Base-by-base conservation (phyloP, 2,888 invertebrate species). In the Plagodis pulveraria region DNA sequence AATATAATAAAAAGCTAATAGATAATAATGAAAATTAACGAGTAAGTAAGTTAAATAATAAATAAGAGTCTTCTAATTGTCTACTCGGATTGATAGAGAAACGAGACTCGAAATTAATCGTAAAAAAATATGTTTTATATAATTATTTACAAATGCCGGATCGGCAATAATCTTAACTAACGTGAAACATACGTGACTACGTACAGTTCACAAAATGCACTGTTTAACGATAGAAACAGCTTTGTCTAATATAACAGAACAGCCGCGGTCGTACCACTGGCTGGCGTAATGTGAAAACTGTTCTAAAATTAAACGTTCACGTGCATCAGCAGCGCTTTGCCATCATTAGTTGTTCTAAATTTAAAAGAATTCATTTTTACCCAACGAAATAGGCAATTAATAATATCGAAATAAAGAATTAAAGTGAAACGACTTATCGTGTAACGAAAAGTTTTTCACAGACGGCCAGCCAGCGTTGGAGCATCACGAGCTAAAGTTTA, bases 401-500 rank as follows among this genome's bases (percentile, higher is more conserved):
- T 64, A 66, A 63, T 65, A 57, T 55, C 49, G 47, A 46, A 62
- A 65, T 49, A 62, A 58, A 63, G 8, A 65, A 61, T 60, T 8
- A 50, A 62, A 62, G 67, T 50, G 50, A 36, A 50, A 56, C 36
- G 67, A 65, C 63, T 65, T 66, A 53, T 60, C 58, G 52, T 69
- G 68, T 62, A 60, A 69, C 65, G 62, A 71, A 70, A 12, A 67
- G 73, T 41, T 80, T 74, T 78, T 76, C 79, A 77, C 81, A 81
- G 78, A 78, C 76, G 72, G 74, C 74, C 73, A 72, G 77, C 77
- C 72, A 73, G 74, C 73, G 67, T 72, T 71, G 72, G 73, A 79
- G 74, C 75, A 79, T 75, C 74, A 80, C 81, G 77, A 80, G 79
- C 77, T 82, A 80, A 80, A 77, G 76, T 76, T 81, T 80, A 81